Evolutionary conservation across 2,888 invertebrate species (phyloP).

Genomic region (Suillia variegata): DNA sequence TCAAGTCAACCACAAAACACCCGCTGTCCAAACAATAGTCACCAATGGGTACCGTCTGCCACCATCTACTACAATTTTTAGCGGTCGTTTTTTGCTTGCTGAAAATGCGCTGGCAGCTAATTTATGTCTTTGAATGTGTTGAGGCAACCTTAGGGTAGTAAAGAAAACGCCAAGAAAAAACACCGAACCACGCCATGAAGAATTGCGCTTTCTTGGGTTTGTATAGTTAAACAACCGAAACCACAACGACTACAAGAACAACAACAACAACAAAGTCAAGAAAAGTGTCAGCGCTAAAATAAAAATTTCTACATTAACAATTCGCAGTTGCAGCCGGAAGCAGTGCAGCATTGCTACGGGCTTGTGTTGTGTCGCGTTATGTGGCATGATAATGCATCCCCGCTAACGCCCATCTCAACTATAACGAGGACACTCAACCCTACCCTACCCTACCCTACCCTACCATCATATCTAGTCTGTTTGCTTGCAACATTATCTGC

Average conservation of each 20-base stretch:
- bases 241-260: neutral
- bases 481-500: slow-evolving; percentile 5
- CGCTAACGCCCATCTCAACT: no score
- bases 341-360: neutral
- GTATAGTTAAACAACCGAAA: neutral
- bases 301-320: neutral
- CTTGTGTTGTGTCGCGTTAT: neutral
- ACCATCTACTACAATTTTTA: slow-evolving; percentile 38
- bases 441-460: no score
- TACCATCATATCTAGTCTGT: no score
- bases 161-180: neutral
- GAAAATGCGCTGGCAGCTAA: slow-evolving; percentile 45
- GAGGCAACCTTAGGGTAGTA: neutral
- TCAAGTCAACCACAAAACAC: neutral
- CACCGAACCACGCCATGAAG: neutral
- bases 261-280: neutral
- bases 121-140: slow-evolving; percentile 36
- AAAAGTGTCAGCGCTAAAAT: neutral
- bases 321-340: slow-evolving; percentile 1
- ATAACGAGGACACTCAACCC: no score
- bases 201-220: neutral
- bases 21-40: neutral
- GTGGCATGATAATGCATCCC: neutral
- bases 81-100: slow-evolving; percentile 31
- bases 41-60: neutral